These are phyloP conservation scores for Campylomormyrus tamandua DNA, from an alignment of 2,113 vertebrate species.

Conservation along the genomic window DNA sequence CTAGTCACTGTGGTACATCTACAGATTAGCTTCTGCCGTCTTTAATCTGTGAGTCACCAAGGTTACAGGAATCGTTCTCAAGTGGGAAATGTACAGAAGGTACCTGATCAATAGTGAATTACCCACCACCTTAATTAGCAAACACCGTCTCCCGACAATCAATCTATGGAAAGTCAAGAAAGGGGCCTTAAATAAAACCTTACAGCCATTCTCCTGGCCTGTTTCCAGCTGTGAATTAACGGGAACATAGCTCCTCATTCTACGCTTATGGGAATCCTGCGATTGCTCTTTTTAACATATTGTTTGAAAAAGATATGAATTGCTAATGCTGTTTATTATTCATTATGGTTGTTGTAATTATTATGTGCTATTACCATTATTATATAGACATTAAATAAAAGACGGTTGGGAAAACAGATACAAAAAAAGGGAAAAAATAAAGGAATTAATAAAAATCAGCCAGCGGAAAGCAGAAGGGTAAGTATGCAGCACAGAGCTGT, in stretches of 20 bases:
- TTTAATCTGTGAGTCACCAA: background rate
- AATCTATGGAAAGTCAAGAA: background rate
- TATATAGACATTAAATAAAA: conserved; percentile 3
- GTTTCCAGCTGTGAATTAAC: background rate
- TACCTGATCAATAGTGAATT: background rate
- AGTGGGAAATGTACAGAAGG: background rate
- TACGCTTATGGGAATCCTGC: background rate
- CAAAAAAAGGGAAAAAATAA: background rate
- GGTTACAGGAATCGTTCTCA: background rate
- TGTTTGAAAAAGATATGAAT: background rate
- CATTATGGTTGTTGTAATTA: background rate
- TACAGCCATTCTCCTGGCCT: background rate
- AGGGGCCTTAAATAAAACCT: background rate
- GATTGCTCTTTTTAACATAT: background rate
- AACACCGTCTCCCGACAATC: background rate
- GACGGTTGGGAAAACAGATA: background rate
- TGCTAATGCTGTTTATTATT: background rate
- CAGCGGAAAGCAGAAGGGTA: background rate
- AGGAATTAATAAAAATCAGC: background rate
- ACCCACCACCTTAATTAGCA: background rate
- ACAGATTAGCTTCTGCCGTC: background rate
- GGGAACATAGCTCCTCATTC: background rate
- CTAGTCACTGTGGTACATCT: background rate
- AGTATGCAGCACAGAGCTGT: background rate
- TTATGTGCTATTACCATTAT: background rate